Percentiles rank a stretch among this genome's conserved stretches.
Evolutionary conservation across 2,888 invertebrate genomes (phyloP).

Genomic region (Meliscaeva auricollis): DNA sequence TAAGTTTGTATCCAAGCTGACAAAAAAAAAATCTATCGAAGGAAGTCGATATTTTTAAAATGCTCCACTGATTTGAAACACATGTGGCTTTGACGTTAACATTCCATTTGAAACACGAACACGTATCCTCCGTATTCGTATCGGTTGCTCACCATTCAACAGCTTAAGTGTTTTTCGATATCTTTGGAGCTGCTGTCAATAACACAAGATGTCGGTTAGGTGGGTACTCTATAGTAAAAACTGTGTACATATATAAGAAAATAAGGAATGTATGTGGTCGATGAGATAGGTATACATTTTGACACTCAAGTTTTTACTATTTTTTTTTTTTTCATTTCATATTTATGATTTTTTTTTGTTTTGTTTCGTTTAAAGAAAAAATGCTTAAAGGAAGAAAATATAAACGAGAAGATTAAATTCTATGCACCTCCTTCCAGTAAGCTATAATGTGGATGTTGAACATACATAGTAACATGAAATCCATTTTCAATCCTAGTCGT

Average conservation of each 20-base stretch:
- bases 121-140: slow-evolving; percentile 9
- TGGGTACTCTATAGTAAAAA: background rate
- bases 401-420: background rate
- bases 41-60: slow-evolving; percentile 6
- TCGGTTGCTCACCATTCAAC: slow-evolving; percentile 4
- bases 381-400: background rate
- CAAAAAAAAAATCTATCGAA: background rate
- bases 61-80: slow-evolving; percentile 10
- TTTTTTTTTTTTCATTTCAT: background rate
- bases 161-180: slow-evolving; percentile 25
- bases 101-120: slow-evolving; percentile 3
- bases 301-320: slow-evolving; percentile 1
- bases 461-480: background rate
- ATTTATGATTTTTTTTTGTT: background rate
- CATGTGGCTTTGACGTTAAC: slow-evolving; percentile 16
- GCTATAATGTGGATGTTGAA: background rate
- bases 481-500: background rate
- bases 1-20: background rate
- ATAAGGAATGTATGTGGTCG: slow-evolving; percentile 5
- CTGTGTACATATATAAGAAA: background rate
- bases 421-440: too few species aligned
- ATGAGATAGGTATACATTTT: slow-evolving; percentile 16
- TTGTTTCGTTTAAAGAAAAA: background rate
- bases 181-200: slow-evolving; percentile 27
- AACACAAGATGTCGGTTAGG: slow-evolving; percentile 13